These are phyloP conservation scores for Morone chrysops DNA, from an alignment of 2,113 vertebrate species.

Conservation along the genomic window DNA sequence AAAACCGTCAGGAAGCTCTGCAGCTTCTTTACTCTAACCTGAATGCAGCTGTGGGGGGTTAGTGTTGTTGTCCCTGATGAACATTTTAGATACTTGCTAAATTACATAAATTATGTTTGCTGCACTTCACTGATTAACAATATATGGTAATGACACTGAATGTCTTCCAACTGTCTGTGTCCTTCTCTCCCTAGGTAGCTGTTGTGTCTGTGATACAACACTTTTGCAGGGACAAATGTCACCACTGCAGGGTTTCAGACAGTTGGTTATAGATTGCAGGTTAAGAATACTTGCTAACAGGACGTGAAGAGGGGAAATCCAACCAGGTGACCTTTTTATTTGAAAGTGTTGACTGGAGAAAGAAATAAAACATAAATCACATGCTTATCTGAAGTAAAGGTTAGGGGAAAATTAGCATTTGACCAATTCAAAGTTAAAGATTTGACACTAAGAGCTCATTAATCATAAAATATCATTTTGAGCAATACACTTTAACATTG, in stretches of 20 bases:
- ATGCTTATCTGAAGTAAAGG: neutral
- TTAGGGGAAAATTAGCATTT: neutral
- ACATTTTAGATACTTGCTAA: constrained; percentile 19
- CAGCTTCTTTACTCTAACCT: constrained; percentile 19
- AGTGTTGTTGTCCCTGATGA: neutral
- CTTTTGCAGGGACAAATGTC: constrained; percentile 43
- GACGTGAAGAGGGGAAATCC: neutral
- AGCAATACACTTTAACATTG: neutral
- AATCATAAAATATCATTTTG: neutral
- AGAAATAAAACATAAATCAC: neutral
- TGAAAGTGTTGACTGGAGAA: neutral
- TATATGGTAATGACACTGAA: neutral
- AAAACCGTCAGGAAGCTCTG: constrained; percentile 18
- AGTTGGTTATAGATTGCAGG: constrained; percentile 9
- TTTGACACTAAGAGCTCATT: neutral
- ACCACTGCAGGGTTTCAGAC: constrained; percentile 30
- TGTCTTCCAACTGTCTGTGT: constrained; percentile 13
- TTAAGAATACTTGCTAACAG: neutral
- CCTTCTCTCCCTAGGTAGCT: constrained; percentile 34
- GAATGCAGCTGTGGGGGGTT: constrained; percentile 4
- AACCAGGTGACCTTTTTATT: constrained; percentile 11
- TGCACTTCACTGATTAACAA: constrained; percentile 27
- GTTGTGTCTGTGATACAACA: constrained; percentile 23
- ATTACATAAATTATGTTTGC: constrained; percentile 16
- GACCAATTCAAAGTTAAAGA: neutral